Conservation (phyloP, 2,888 invertebrate species). For the Nomada fabriciana region DNA sequence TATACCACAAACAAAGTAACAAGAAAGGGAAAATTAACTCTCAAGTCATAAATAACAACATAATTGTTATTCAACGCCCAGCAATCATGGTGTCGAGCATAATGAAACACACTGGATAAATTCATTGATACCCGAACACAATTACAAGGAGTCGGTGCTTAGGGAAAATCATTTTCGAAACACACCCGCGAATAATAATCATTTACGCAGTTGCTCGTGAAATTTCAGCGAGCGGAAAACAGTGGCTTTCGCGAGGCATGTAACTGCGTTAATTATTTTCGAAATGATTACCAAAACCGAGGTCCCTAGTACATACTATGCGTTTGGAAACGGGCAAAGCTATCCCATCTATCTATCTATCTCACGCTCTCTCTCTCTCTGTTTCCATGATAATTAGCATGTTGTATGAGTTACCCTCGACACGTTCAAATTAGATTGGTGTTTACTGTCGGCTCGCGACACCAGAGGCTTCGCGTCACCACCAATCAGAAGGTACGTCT, state of each 20-base stretch:
- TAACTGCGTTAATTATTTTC: slow-evolving; percentile 32
- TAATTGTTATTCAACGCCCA: neutral
- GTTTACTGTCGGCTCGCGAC: slow-evolving; percentile 74
- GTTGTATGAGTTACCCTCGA: slow-evolving; percentile 65
- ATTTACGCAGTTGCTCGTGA: neutral
- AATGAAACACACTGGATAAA: neutral
- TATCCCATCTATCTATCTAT: neutral
- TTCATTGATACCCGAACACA: neutral
- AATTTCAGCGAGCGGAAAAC: neutral
- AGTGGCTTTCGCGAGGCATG: neutral
- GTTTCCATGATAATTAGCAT: slow-evolving; percentile 67
- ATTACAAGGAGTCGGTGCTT: neutral
- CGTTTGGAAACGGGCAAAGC: slow-evolving; percentile 35
- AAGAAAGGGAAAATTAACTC: too few relatives aligned
- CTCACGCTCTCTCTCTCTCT: slow-evolving; percentile 13
- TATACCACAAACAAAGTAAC: too few relatives aligned
- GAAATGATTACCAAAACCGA: slow-evolving; percentile 48
- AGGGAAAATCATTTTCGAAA: slow-evolving; percentile 15
- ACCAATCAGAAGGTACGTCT: slow-evolving; percentile 81
- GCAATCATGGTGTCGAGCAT: neutral
- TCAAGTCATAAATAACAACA: too few relatives aligned
- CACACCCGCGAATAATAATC: neutral
- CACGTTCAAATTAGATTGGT: slow-evolving; percentile 77
- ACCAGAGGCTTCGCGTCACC: slow-evolving; percentile 62
- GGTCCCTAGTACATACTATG: neutral